phyloP scores from a whole-genome alignment of 1,140 invertebrate genomes.

The Acromyrmex heyeri region DNA sequence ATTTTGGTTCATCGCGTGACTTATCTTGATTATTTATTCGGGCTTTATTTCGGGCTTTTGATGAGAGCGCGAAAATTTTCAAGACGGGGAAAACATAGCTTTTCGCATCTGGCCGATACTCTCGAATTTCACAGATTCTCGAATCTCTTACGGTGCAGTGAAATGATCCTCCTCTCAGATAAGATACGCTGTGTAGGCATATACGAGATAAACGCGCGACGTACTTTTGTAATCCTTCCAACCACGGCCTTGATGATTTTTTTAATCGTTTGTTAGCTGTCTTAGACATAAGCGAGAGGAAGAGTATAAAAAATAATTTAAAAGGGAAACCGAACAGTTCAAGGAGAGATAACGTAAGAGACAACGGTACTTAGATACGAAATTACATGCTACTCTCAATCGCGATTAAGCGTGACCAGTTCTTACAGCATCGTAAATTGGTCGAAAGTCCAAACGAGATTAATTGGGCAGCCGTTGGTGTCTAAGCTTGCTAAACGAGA shows the following conservation, averaged over 20 bases:
- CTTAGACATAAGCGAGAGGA: constrained; percentile 66
- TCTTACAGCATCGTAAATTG: constrained; percentile 26
- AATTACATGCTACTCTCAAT: constrained; percentile 24
- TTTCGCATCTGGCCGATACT: background rate
- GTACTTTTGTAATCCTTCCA: constrained; percentile 73
- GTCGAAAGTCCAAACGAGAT: constrained; percentile 26
- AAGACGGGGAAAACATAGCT: background rate
- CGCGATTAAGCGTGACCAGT: constrained; percentile 10
- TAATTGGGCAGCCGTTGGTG: constrained; percentile 1
- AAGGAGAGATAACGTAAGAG: background rate
- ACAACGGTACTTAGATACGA: constrained; percentile 16
- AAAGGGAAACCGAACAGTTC: background rate
- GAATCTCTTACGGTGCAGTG: background rate
- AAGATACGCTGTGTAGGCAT: constrained; percentile 31
- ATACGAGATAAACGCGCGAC: constrained; percentile 38
- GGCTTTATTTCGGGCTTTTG: background rate
- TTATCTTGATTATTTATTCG: background rate
- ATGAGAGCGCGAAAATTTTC: background rate
- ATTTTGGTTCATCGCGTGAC: background rate
- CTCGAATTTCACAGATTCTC: background rate
- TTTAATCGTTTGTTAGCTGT: constrained; percentile 70
- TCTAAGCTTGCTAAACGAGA: background rate
- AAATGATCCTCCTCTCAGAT: constrained; percentile 28
- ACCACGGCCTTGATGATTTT: constrained; percentile 72
- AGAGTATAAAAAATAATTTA: constrained; percentile 13